Conservation (phyloP, 2,888 invertebrate species). For the Leucoma salicis region DNA sequence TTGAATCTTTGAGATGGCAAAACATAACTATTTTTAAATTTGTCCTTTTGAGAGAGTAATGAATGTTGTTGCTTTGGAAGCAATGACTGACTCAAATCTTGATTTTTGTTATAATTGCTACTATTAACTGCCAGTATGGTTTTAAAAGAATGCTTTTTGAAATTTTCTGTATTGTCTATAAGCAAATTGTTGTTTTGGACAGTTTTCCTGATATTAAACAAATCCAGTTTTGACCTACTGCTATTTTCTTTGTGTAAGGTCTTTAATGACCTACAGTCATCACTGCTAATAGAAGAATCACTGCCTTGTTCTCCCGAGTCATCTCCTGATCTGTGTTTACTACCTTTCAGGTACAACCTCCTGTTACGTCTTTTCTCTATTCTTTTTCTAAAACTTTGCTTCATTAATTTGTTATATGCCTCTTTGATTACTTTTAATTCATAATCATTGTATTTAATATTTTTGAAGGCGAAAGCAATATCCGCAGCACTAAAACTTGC, state of each 20-base stretch:
- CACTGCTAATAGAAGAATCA: constrained; percentile 63
- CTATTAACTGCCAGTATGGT: constrained; percentile 34
- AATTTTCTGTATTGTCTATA: constrained; percentile 41
- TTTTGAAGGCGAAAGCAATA: constrained; percentile 53
- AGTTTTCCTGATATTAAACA: constrained; percentile 13
- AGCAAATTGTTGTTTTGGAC: constrained; percentile 9
- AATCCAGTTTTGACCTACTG: constrained; percentile 25
- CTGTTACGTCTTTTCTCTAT: constrained; percentile 52
- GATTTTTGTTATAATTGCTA: constrained; percentile 14
- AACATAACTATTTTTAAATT: constrained; percentile 51
- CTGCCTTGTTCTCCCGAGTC: constrained; percentile 64
- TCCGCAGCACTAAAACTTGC: constrained; percentile 53
- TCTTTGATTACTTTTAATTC: constrained; percentile 53
- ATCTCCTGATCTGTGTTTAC: constrained; percentile 43
- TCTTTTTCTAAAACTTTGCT: constrained; percentile 41
- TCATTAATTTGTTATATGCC: constrained; percentile 48
- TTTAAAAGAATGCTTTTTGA: constrained; percentile 42
- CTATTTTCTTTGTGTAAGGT: constrained; percentile 44
- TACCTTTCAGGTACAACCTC: constrained; percentile 43
- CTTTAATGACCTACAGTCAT: constrained; percentile 52
- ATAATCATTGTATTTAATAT: constrained; percentile 47
- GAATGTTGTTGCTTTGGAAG: constrained; percentile 24
- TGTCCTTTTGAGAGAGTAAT: constrained; percentile 43
- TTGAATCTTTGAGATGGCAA: constrained; percentile 63
- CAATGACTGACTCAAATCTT: constrained; percentile 11